These are phyloP conservation scores for Brachyopa scutellaris DNA, from an alignment of 2,888 invertebrate species.

Conservation along the genomic window DNA sequence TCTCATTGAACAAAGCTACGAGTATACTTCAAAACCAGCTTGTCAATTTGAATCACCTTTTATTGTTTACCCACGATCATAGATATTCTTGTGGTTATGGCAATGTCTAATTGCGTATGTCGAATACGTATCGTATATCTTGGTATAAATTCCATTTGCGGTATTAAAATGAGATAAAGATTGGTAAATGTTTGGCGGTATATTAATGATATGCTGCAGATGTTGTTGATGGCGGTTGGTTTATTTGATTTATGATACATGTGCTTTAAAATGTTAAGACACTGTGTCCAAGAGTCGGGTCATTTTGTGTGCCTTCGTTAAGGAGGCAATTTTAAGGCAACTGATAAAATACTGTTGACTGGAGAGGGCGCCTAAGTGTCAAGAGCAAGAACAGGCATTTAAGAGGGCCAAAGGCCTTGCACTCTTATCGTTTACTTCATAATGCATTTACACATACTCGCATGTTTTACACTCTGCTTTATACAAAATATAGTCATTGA, in stretches of 20 bases:
- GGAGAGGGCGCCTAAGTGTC: too few species aligned
- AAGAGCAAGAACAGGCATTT: too few species aligned
- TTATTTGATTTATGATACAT: background rate
- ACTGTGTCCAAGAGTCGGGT: background rate
- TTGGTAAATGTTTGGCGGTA: conserved; percentile 32
- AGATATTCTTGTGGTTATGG: conserved; percentile 49
- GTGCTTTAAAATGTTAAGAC: too few species aligned
- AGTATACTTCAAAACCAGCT: too few species aligned
- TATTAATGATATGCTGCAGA: conserved; percentile 4
- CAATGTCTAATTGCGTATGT: conserved; percentile 37
- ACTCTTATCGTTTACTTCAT: too few species aligned
- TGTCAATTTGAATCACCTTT: too few species aligned
- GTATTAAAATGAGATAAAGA: conserved; percentile 38
- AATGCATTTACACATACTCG: too few species aligned
- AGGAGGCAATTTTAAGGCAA: background rate
- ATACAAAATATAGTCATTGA: too few species aligned
- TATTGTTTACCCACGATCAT: conserved; percentile 31
- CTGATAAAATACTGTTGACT: background rate
- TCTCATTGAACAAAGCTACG: too few species aligned
- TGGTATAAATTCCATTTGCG: conserved; percentile 55
- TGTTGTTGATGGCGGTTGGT: background rate
- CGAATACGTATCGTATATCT: conserved; percentile 9
- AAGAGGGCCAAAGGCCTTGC: too few species aligned
- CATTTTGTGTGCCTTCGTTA: background rate
- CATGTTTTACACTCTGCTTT: too few species aligned